Evolutionary conservation across 2,888 invertebrate species (phyloP), one percentile per base, ranked within the genome.

Genomic region (Ectemnius lituratus): DNA sequence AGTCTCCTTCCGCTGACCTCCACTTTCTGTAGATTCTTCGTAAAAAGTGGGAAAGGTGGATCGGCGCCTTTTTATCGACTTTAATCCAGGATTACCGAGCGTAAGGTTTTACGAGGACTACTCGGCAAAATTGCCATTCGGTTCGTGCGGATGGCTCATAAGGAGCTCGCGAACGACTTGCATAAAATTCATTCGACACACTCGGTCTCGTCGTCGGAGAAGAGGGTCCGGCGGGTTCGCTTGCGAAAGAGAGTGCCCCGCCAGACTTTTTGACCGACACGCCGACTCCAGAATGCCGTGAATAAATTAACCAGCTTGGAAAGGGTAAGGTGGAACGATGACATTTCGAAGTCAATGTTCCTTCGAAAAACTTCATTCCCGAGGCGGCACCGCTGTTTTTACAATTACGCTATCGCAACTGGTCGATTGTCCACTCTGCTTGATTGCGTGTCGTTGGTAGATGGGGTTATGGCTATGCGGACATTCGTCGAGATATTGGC

Each of bases 101-200:
- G 66, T 83, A 78, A 85, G 73, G 71, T 81, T 84, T 83, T 78
- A 78, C 74, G 80, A 80, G 57, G 66, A 20, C 59, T 63, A 69
- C 62, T 69, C 68, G 65, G n/a, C 49, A 70, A 71, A 81, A 84
- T 83, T 74, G 77, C 69, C 69, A 73, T 76, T 69, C 63, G 61
- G 69, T 61, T 62, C 71, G 68, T 65, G 72, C 66, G 79, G 71
- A 71, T 72, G 62, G 75, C 76, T 78, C 83, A 75, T 84, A 86
- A 86, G 81, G 78, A 81, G 80, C 81, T 85, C 83, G 82, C 86
- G 84, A 87, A 87, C 80, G 84, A 83, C 80, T 80, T 79, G 84
- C 84, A 81, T 84, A 81, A 86, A 87, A 86, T 86, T 86, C 81
- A 87, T 86, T 85, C 81, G 81, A 79, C 78, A 70, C 73, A 76